Conservation (phyloP, 2,888 invertebrate species). For the Trilocha varians region DNA sequence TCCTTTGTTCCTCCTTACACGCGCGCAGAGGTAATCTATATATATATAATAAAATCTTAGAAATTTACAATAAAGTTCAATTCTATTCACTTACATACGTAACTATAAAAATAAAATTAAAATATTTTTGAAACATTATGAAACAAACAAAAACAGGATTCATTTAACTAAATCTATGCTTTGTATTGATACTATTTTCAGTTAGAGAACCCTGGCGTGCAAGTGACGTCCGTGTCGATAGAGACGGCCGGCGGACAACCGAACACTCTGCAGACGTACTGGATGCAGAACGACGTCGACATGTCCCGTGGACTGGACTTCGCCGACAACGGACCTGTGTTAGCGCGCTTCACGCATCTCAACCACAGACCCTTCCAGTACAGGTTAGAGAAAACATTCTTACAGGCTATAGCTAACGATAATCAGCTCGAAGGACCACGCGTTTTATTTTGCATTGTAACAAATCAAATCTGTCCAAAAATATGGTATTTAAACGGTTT, state of each 20-base stretch:
- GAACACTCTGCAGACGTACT: conserved; percentile 80
- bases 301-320: conserved; percentile 88
- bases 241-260: conserved; percentile 53
- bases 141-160: no score
- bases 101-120: no score
- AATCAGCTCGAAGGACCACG: no score
- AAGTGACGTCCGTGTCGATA: conserved; percentile 61
- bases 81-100: no score
- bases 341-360: conserved; percentile 82
- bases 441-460: no score
- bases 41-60: background rate
- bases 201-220: conserved; percentile 76
- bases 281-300: conserved; percentile 87
- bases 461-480: no score
- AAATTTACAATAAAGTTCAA: no score
- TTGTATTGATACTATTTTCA: conserved; percentile 28
- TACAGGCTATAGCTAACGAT: no score
- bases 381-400: conserved; percentile 60
- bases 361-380: conserved; percentile 83
- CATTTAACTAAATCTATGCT: no score
- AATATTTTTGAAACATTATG: no score
- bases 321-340: conserved; percentile 77
- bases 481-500: no score
- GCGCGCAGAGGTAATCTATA: conserved; percentile 40
- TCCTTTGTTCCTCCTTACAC: conserved; percentile 46